Evolutionary conservation across 2,797 vertebrate genomes (phyloP).

Genomic region (Potorous gilbertii): DNA sequence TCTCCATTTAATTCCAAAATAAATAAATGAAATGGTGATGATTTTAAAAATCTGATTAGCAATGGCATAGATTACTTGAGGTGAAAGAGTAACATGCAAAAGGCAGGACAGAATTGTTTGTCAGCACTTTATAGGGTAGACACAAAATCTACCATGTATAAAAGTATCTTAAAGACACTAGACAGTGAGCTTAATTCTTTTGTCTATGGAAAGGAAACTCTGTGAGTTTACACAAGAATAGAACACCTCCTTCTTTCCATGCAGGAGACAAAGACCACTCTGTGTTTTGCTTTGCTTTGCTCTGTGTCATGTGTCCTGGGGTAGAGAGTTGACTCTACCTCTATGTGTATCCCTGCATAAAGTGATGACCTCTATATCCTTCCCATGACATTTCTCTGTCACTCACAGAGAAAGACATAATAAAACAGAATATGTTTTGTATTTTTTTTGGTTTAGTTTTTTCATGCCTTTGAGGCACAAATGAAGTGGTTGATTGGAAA

Average conservation of each 20-base stretch:
- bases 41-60: background rate
- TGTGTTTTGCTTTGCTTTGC: background rate
- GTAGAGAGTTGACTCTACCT: background rate
- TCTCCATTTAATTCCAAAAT: background rate
- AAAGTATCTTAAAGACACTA: background rate
- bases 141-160: background rate
- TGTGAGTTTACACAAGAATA: background rate
- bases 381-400: background rate
- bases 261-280: background rate
- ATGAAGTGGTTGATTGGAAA: background rate
- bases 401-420: background rate
- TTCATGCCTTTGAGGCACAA: background rate
- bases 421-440: background rate
- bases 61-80: background rate
- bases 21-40: background rate
- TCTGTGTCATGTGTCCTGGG: background rate
- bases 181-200: background rate
- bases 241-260: background rate
- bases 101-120: background rate
- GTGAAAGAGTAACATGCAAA: background rate
- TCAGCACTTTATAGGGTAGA: background rate
- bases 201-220: background rate
- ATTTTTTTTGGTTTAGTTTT: background rate
- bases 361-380: background rate
- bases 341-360: background rate